Conservation (phyloP, 2,797 vertebrate species). For the Dendrocincla fuliginosa region DNA sequence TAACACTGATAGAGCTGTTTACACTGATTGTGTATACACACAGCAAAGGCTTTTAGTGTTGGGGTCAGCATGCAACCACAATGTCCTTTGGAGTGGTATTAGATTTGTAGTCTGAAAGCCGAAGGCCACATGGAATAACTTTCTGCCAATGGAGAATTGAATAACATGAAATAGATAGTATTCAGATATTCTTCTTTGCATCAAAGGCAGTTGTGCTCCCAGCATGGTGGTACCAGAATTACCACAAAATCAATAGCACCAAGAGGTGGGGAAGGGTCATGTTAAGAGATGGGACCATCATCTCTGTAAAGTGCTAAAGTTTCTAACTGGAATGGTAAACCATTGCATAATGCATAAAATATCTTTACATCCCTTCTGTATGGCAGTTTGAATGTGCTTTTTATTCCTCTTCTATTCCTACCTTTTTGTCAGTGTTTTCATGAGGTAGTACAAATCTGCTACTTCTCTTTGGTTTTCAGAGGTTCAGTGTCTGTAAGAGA, state of each 20-base stretch:
- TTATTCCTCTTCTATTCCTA: background rate
- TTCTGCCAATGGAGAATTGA: background rate
- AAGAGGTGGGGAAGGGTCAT: background rate
- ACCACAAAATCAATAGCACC: background rate
- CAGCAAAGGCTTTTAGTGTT: background rate
- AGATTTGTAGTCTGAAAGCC: background rate
- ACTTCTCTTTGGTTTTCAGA: background rate
- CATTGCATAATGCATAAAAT: background rate
- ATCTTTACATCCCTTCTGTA: background rate
- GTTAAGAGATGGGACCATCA: background rate
- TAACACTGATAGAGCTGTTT: background rate
- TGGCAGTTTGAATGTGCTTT: background rate
- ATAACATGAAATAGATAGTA: background rate
- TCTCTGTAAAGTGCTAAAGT: background rate
- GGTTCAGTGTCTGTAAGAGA: background rate
- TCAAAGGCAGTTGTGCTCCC: background rate
- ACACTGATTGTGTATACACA: background rate
- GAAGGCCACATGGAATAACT: background rate
- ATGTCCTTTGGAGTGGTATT: background rate
- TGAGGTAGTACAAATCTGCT: background rate
- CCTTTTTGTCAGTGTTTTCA: background rate
- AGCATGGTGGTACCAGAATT: background rate
- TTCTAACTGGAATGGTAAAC: background rate
- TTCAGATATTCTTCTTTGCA: background rate
- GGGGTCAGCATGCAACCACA: background rate